Base-by-base conservation (phyloP, 2,888 invertebrate species). In the Thecocarcelia acutangulata region DNA sequence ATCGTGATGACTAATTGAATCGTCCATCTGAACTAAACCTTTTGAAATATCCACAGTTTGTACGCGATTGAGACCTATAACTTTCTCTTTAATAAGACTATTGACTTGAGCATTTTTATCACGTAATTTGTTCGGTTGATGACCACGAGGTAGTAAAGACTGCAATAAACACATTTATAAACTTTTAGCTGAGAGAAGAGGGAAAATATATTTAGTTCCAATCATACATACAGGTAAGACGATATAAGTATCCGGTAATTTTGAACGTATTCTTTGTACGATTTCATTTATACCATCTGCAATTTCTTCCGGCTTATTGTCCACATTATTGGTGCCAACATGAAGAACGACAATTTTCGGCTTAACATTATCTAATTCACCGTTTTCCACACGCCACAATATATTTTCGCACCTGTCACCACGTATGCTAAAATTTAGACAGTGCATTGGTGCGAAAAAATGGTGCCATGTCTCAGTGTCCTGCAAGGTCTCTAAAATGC, bases 391-490 rank as follows among this genome's bases (percentile, higher is more conserved):
- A 86, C 98, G 93, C 97, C 97, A 98, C 46, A 98, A 91, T 13
- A 97, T 94, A 92, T 98, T 94, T 90, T 97, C 95, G 44, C 96
- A 96, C 89, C 94, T 93, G 91, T 98, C 97, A 83, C 94, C 95
- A 85, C 96, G 95, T 87, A 97, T 96, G 86, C 97, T 97, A 84
- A 91, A 91, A 91, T 97, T 97, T 85, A 97, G 93, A 89, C 96
- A 95, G 91, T 98, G 97, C 89, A 98, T 92, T 1, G 97, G 97
- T 75, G 96, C 97, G 93, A 97, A 97, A 92, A 96, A 94, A 87
- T 96, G 95, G 88, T 96, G 95, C 97, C 97, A 98, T 61, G 96
- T 93, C 91, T 96, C 95, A 17, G 96, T 95, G 86, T 96, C 95
- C 87, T 95, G 94, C 86, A 97, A 91, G 59, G 96, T 94, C 91